Conservation (phyloP, 2,797 vertebrate species). For the Scyliorhinus canicula region DNA sequence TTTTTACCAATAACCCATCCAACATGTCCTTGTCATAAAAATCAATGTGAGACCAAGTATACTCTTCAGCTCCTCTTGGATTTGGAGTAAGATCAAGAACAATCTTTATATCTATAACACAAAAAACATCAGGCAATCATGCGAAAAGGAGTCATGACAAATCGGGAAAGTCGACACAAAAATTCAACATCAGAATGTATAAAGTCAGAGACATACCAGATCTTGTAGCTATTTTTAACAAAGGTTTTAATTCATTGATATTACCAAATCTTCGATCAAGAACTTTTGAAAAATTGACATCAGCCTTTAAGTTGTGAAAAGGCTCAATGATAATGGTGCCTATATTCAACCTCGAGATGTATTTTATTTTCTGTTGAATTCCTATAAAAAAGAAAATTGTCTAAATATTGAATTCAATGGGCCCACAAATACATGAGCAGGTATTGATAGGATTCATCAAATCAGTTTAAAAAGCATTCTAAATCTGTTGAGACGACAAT, state of each 20-base stretch:
- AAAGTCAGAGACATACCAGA: background rate
- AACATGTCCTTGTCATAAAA: fast-evolving
- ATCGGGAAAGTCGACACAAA: background rate
- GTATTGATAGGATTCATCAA: background rate
- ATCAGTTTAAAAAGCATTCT: background rate
- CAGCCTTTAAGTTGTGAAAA: background rate
- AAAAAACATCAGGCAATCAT: background rate
- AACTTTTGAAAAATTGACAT: background rate
- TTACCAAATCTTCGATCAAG: background rate
- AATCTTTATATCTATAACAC: background rate
- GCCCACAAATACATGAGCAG: background rate
- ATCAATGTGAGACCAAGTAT: background rate
- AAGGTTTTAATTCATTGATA: background rate
- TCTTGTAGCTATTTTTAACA: background rate
- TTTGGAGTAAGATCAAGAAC: conserved; percentile 18
- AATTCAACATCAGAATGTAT: background rate
- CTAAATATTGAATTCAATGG: background rate
- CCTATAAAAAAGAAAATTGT: background rate
- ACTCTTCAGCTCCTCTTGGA: background rate
- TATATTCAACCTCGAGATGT: background rate
- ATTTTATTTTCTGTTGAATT: background rate
- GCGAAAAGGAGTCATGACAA: background rate
- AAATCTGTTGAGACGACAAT: background rate
- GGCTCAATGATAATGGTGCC: background rate
- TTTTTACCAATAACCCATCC: background rate